Evolutionary conservation across 2,888 invertebrate genomes (phyloP).

Genomic region (Gryllus longicercus): DNA sequence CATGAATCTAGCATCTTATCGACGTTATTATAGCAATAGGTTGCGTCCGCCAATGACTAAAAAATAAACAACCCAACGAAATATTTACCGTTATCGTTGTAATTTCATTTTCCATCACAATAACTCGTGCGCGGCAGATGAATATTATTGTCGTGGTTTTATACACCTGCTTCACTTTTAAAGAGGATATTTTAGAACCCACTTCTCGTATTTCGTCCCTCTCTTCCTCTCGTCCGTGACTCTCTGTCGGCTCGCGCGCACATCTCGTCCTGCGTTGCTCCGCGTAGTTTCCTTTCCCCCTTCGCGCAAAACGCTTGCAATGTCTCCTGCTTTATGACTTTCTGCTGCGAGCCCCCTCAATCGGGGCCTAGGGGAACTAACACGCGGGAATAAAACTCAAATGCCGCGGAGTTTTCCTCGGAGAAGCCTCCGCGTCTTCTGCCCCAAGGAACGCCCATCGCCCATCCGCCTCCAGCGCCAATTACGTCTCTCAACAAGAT

Average conservation of each 20-base stretch:
- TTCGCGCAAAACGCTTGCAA: not conserved
- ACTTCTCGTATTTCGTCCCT: not conserved
- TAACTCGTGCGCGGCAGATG: not conserved
- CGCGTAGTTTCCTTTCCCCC: no score
- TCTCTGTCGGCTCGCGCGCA: not conserved
- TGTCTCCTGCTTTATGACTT: conserved; percentile 3
- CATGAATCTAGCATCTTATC: no score
- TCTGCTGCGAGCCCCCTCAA: not conserved
- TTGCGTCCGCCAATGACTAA: not conserved
- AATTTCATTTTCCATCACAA: not conserved
- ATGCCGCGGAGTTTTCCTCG: not conserved
- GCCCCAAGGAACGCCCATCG: not conserved
- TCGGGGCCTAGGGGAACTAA: not conserved
- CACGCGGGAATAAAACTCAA: not conserved
- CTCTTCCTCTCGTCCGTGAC: not conserved
- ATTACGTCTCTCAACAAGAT: not conserved
- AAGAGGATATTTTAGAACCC: not conserved
- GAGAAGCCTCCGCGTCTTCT: not conserved
- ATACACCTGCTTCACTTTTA: not conserved
- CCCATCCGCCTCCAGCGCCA: not conserved
- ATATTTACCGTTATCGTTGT: not conserved
- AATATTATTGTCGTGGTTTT: not conserved
- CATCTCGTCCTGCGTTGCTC: no score
- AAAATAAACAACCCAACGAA: not conserved
- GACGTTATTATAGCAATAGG: not conserved